phyloP scores from a whole-genome alignment of 1,140 invertebrate species.

The Pantala flavescens region DNA sequence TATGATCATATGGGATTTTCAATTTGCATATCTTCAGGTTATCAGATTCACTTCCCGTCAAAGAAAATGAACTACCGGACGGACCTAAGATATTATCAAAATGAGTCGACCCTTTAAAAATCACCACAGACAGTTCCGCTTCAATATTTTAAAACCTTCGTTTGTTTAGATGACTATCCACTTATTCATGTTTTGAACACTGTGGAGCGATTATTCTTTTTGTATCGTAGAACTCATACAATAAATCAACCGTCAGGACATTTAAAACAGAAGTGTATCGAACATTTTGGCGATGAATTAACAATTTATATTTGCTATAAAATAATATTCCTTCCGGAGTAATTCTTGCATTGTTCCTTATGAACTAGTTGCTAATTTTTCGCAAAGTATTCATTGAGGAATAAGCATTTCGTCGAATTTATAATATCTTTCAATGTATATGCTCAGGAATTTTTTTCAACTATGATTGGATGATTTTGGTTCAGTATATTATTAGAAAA shows the following conservation, averaged over 20 bases:
- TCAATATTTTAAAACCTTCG: neutral
- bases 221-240: neutral
- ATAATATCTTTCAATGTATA: no score
- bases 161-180: neutral
- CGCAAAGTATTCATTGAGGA: no score
- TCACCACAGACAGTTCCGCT: neutral
- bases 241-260: neutral
- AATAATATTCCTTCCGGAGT: no score
- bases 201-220: neutral
- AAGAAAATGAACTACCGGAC: neutral
- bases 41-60: neutral
- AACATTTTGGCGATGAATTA: no score
- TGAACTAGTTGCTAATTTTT: no score
- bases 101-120: neutral
- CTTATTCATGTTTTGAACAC: neutral
- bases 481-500: no score
- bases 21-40: conserved; percentile 7
- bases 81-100: neutral
- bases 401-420: no score
- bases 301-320: no score
- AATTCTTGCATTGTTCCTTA: no score
- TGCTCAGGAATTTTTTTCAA: no score
- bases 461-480: no score
- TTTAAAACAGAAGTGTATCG: neutral
- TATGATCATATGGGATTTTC: neutral